Percentiles rank a stretch among this genome's conserved stretches.
phyloP scores from a whole-genome alignment of 2,888 invertebrate genomes.

The Apodemia zela region DNA sequence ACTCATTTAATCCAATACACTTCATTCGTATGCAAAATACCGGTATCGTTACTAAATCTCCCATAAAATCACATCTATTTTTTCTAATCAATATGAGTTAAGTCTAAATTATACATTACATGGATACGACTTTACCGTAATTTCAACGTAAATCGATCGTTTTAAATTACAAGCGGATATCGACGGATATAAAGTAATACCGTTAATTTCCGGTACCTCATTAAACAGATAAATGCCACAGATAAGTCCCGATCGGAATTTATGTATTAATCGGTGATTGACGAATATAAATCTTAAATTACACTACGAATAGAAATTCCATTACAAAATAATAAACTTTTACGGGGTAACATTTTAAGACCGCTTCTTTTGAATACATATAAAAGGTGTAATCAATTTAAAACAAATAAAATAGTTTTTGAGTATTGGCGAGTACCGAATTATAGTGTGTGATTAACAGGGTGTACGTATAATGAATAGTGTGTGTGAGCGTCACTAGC shows the following conservation, averaged over 20 bases:
- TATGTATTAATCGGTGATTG: conserved; percentile 20
- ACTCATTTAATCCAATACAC: conserved; percentile 27
- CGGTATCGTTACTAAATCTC: conserved; percentile 58
- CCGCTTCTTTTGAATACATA: conserved; percentile 30
- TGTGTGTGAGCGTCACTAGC: conserved; percentile 60
- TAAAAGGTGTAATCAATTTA: conserved; percentile 26
- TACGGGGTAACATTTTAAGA: conserved; percentile 33
- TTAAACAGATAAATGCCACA: conserved; percentile 26
- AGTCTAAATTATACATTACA: conserved; percentile 41
- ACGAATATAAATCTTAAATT: conserved; percentile 13
- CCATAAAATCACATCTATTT: conserved; percentile 49
- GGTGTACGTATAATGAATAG: conserved; percentile 24
- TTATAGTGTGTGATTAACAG: conserved; percentile 14
- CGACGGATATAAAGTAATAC: conserved; percentile 25
- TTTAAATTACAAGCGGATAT: not conserved
- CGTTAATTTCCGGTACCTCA: conserved; percentile 25
- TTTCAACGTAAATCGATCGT: conserved; percentile 18
- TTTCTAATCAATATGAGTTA: conserved; percentile 25
- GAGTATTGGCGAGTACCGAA: not conserved
- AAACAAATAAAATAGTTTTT: not conserved
- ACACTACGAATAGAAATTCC: not conserved
- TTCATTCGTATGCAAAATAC: conserved; percentile 59
- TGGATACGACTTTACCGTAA: conserved; percentile 38
- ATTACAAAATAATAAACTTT: conserved; percentile 21
- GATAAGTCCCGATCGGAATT: conserved; percentile 23